Base-by-base conservation (phyloP, 2,113 vertebrate genomes). In the Amblyopsis rosae region DNA sequence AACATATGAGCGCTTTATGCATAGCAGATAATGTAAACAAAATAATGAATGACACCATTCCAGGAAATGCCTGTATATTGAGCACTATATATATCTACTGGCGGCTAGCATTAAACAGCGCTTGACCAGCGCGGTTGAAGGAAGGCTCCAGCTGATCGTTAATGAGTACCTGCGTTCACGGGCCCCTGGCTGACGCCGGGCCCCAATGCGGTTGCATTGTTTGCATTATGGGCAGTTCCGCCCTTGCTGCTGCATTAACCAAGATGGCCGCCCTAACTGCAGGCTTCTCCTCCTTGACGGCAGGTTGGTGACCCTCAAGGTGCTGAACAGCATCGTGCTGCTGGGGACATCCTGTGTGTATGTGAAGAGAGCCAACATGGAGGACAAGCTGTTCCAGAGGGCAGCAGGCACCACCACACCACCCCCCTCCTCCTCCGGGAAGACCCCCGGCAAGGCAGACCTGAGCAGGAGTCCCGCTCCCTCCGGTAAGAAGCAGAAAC, bases 361-460 rank as follows among this genome's bases (percentile, higher is more conserved):
- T 60, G 95, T 99, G 57, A 98, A 96, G 79, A 94, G 96, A 61
- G 97, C 98, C 84, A 95, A 97, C 78, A 98, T 99, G 96, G 97
- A 99, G 82, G 95, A 95, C 70, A 98, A 98, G 83, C 82, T 99
- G 69, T 96, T 95, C 35, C 90, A 93, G 78, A 91, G 83, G 51
- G 79, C 94, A 6, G 15, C 85, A 0, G 4, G 70, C 75, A 66
- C 76, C 57, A 85, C 92, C 0, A 85, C 92, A 0, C 70, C 92
- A 10, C 48, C 79, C 0, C n/a, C 32, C 82, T 79, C 62, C 15
- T 51, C 85, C 61, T 86, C 93, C 0, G 73, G 85, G 84, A 87
- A 94, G 90, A 72, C 35, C 71, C 67, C 92, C 73, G 88, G 83
- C 72, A 93, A 88, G 80, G 70, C 93, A 5, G 94, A 92, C 5